Evolutionary conservation across 1,140 invertebrate genomes (phyloP).

Genomic region (Polyergus mexicanus): DNA sequence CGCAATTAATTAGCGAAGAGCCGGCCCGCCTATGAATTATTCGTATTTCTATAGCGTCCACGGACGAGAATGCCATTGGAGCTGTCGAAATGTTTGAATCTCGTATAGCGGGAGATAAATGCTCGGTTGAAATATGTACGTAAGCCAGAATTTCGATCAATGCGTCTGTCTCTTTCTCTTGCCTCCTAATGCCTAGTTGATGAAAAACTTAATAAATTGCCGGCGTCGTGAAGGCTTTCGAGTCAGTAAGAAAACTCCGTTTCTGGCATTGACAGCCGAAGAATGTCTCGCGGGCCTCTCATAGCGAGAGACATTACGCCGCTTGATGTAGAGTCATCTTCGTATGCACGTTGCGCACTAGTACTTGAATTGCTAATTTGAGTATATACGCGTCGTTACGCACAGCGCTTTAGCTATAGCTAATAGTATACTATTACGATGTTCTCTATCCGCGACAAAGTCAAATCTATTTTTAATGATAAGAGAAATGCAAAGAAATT

Average conservation of each 20-base stretch:
- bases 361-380: slow-evolving; percentile 58
- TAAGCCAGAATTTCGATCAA: slow-evolving; percentile 59
- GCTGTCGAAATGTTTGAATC: slow-evolving; percentile 21
- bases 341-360: neutral
- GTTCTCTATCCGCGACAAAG: slow-evolving; percentile 1
- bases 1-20: slow-evolving; percentile 73
- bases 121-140: slow-evolving; percentile 73
- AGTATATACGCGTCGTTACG: slow-evolving; percentile 50
- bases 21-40: slow-evolving; percentile 72
- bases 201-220: slow-evolving; percentile 78
- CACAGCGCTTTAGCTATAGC: too few relatives aligned
- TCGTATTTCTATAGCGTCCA: slow-evolving; percentile 18
- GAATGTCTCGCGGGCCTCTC: slow-evolving; percentile 47
- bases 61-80: slow-evolving; percentile 10
- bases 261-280: slow-evolving; percentile 50
- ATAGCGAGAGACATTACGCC: slow-evolving; percentile 34
- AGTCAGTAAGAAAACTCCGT: slow-evolving; percentile 32
- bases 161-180: slow-evolving; percentile 19
- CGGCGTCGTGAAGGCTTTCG: slow-evolving; percentile 47
- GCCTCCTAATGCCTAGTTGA: slow-evolving; percentile 18
- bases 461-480: slow-evolving; percentile 5
- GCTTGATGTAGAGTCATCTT: slow-evolving; percentile 2
- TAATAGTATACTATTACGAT: slow-evolving; percentile 5
- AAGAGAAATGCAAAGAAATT: neutral
- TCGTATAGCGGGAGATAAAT: slow-evolving; percentile 67